Evolutionary conservation across 2,888 invertebrate genomes (phyloP).

Genomic region (Antitype chi): DNA sequence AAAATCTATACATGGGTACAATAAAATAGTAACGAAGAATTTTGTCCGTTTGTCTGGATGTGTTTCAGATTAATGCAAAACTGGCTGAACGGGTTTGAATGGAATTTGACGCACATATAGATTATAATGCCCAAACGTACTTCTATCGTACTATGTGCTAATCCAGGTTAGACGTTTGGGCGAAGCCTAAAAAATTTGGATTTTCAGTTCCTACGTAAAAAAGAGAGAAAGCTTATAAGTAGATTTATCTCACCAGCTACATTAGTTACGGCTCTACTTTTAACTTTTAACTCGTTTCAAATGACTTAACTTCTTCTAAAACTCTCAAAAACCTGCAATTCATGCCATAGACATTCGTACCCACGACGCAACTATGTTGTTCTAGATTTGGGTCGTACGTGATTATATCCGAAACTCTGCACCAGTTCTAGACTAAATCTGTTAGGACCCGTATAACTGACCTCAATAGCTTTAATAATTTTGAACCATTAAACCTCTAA

Average conservation of each 20-base stretch:
- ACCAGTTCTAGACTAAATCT: constrained; percentile 75
- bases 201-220: not conserved
- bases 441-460: constrained; percentile 72
- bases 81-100: not conserved
- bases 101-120: not conserved
- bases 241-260: not conserved
- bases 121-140: too few relatives aligned
- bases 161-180: too few relatives aligned
- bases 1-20: not conserved
- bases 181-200: not conserved
- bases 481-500: constrained; percentile 62
- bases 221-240: not conserved
- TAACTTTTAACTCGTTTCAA: constrained; percentile 25
- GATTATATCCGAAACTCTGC: constrained; percentile 75
- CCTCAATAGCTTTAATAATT: constrained; percentile 73
- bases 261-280: constrained; percentile 6
- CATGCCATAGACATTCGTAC: constrained; percentile 67
- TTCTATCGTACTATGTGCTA: too few relatives aligned
- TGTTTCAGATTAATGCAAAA: not conserved
- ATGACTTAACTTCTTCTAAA: constrained; percentile 23
- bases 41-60: not conserved
- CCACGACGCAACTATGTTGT: constrained; percentile 73
- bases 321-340: constrained; percentile 55
- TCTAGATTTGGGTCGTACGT: constrained; percentile 82
- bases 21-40: not conserved